Evolutionary conservation across 2,888 invertebrate species (phyloP).

Genomic region (Ceraclea dissimilis): DNA sequence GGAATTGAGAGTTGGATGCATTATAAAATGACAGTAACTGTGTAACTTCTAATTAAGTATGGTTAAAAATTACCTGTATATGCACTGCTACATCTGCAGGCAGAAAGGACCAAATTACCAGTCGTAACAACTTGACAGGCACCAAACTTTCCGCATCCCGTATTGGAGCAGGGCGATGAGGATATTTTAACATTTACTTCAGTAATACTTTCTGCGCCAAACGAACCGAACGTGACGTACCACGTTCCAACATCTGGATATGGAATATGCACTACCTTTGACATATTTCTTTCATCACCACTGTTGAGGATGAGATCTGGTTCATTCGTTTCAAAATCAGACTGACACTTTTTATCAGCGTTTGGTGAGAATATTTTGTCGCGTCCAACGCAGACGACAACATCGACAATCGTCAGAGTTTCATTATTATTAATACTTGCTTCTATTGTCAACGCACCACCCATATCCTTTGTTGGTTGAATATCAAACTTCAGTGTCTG

Average conservation of each 20-base stretch:
- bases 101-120: neutral
- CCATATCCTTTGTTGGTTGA: constrained; percentile 1
- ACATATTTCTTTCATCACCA: neutral
- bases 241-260: constrained; percentile 6
- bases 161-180: neutral
- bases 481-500: neutral
- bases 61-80: constrained; percentile 5
- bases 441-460: constrained; percentile 4
- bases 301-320: neutral
- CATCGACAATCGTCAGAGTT: neutral
- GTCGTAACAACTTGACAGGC: neutral
- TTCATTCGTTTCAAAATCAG: neutral
- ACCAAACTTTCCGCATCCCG: constrained; percentile 4
- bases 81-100: constrained; percentile 1
- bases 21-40: too few species aligned
- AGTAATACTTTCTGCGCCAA: neutral
- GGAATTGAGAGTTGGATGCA: too few species aligned
- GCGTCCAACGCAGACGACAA: neutral
- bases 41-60: neutral
- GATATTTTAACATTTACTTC: neutral
- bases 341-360: neutral
- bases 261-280: constrained; percentile 1
- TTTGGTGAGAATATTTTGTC: neutral
- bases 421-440: neutral
- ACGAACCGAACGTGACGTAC: constrained; percentile 1